phyloP scores from a whole-genome alignment of 2,797 vertebrate species.

The Phrynocephalus guinanensis region DNA sequence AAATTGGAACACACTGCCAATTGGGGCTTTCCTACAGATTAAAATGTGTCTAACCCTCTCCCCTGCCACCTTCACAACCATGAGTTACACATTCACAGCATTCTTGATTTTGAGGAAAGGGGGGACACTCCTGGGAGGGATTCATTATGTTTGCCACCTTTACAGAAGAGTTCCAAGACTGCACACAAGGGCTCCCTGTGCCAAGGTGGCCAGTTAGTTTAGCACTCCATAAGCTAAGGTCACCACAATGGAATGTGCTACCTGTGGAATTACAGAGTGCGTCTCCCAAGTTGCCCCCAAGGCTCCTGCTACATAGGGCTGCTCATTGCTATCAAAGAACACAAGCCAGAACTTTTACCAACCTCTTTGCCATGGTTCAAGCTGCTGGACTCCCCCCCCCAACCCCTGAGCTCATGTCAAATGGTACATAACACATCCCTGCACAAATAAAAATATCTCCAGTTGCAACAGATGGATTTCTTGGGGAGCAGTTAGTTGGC shows the following conservation, averaged over 20 bases:
- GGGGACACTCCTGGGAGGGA: not conserved
- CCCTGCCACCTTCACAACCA: too few species aligned
- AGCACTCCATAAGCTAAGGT: slow-evolving; percentile 18
- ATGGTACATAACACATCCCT: too few species aligned
- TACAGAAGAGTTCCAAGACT: slow-evolving; percentile 42
- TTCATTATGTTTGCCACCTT: slow-evolving; percentile 4
- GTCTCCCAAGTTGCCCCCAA: not conserved
- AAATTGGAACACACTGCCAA: not conserved
- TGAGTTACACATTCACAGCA: not conserved
- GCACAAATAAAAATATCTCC: too few species aligned
- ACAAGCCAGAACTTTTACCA: too few species aligned
- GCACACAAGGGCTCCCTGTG: slow-evolving; percentile 23
- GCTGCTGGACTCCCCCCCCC: too few species aligned
- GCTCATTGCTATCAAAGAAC: not conserved
- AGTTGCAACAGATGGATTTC: too few species aligned
- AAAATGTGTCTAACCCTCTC: not conserved
- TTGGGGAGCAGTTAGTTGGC: too few species aligned
- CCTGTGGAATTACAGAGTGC: not conserved
- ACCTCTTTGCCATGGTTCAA: too few species aligned
- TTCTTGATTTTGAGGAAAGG: too few species aligned
- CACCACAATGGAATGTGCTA: slow-evolving; percentile 15
- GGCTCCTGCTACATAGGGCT: not conserved
- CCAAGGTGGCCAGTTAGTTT: slow-evolving; percentile 41
- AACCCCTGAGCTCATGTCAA: too few species aligned
- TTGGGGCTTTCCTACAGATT: not conserved